Percentiles rank a stretch among this genome's conserved stretches.
phyloP scores from a whole-genome alignment of 2,797 vertebrate genomes.

The Neosilurus mollespiculum region DNA sequence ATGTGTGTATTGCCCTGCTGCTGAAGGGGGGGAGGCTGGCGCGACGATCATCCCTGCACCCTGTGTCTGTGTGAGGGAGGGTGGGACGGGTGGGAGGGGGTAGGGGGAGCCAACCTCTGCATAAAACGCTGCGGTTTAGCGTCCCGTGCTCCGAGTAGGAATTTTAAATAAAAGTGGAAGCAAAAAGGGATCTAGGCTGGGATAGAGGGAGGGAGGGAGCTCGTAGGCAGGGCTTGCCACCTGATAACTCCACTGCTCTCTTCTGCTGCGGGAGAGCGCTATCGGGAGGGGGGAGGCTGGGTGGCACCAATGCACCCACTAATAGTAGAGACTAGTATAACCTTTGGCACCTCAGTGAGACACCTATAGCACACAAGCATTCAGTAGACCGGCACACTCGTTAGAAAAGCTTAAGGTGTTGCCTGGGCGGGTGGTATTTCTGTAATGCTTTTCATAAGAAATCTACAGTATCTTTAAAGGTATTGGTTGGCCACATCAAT shows the following conservation, averaged over 20 bases:
- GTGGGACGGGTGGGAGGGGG: slow-evolving; percentile 53
- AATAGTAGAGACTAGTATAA: slow-evolving; percentile 50
- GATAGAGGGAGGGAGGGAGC: slow-evolving; percentile 52
- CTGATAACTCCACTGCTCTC: slow-evolving; percentile 40
- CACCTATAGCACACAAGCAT: slow-evolving; percentile 49
- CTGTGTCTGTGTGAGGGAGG: slow-evolving; percentile 58
- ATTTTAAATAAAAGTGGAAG: slow-evolving; percentile 44
- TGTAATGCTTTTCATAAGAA: slow-evolving; percentile 26
- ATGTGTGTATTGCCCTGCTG: slow-evolving; percentile 80
- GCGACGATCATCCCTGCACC: slow-evolving; percentile 58
- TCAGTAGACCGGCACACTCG: slow-evolving; percentile 34
- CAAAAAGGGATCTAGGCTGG: slow-evolving; percentile 53
- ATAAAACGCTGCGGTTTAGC: slow-evolving; percentile 45
- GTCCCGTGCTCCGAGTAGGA: slow-evolving; percentile 49
- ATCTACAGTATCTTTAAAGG: slow-evolving; percentile 36
- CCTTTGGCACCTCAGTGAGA: slow-evolving; percentile 50
- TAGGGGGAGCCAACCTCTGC: slow-evolving; percentile 55
- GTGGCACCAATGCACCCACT: slow-evolving; percentile 32
- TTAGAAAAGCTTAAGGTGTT: slow-evolving; percentile 44
- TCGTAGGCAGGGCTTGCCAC: slow-evolving; percentile 50
- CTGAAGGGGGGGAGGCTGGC: slow-evolving; percentile 73
- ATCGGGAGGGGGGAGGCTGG: slow-evolving; percentile 43
- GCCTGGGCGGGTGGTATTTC: slow-evolving; percentile 37
- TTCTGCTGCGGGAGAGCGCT: slow-evolving; percentile 20
- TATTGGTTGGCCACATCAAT: slow-evolving; percentile 35